These are phyloP conservation scores for Clunio marinus DNA, from an alignment of 2,888 invertebrate species.

Conservation along the genomic window DNA sequence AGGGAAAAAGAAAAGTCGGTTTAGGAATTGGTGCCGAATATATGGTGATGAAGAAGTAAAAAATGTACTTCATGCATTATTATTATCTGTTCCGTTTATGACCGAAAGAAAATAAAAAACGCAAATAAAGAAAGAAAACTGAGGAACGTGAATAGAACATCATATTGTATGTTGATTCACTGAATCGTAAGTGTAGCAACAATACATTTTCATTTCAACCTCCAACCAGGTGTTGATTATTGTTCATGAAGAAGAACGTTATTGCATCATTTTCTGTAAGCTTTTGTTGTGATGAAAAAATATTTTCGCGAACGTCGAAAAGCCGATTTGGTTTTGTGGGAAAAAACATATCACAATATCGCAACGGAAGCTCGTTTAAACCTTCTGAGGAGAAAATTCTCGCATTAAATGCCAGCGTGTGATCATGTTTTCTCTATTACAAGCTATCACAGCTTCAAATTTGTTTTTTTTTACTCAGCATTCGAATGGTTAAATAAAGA, in stretches of 20 bases:
- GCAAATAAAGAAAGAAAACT: too few species aligned
- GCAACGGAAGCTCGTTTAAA: too few species aligned
- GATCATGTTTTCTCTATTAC: too few species aligned
- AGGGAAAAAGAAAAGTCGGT: neutral
- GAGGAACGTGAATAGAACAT: neutral
- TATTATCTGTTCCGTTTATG: slow-evolving; percentile 1
- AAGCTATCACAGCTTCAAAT: too few species aligned
- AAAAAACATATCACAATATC: too few species aligned
- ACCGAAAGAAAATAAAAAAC: neutral
- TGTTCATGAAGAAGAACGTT: neutral
- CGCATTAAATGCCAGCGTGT: too few species aligned
- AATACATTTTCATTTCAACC: neutral
- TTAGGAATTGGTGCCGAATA: neutral
- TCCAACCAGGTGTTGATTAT: slow-evolving; percentile 28
- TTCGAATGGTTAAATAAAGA: too few species aligned
- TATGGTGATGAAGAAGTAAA: slow-evolving; percentile 29
- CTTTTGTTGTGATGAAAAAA: neutral
- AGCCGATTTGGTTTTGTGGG: too few species aligned
- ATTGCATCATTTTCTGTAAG: neutral
- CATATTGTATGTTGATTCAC: neutral
- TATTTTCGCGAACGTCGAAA: too few species aligned
- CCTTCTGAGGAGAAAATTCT: too few species aligned
- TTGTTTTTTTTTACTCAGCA: too few species aligned
- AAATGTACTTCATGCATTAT: slow-evolving; percentile 37
- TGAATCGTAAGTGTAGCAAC: too few species aligned